Base-by-base conservation (phyloP, 1,140 invertebrate species). In the Drosophila rhopaloa region DNA sequence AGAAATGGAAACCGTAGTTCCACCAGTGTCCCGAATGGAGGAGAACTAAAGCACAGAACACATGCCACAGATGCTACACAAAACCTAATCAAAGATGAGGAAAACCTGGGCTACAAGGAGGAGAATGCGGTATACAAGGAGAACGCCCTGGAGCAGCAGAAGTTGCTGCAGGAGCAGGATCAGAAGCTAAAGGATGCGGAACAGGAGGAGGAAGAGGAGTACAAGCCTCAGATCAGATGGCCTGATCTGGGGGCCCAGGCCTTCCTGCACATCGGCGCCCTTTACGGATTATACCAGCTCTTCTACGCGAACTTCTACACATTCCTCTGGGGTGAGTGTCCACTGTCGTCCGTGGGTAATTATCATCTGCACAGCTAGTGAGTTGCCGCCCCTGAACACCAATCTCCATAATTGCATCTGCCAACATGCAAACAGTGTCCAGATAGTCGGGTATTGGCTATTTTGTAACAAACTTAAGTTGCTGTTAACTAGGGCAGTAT, bases 211-310 rank as follows among this genome's bases (percentile, higher is more conserved):
- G 78, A 84, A 11, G 67, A 67, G 43, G 84, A 61, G 56, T 96
- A 96, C 74, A 92, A 91, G 54, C 93, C 96, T 11, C 92, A 92
- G 75, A 95, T 96, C 37, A 94, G 93, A 91, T 96, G 96, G 96
- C 95, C 94, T 0, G 96, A 96, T 92, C 92, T 96, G 1, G 76
- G 91, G 7, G 96, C 94, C 4, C 96, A 96, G 92, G 75, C 95
- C 40, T 95, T 94, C 63, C 93, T 97, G 72, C 96, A 97, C 92
- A 84, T 91, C 59, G 95, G 96, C 14, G 94, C 94, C 65, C 55
- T 96, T 4, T 97, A 96, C 84, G 96, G 96, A 55, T 62, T 96
- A 1, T 96, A 94, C 81, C 93, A 96, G 62, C 93, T 95, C 0
- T 93, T 92, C 70, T 93, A 94, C 73, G 95, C 95, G n/a, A 95